Percentiles rank a stretch among this genome's conserved stretches.
phyloP scores from a whole-genome alignment of 2,888 invertebrate genomes.

The Melanostoma scalare region DNA sequence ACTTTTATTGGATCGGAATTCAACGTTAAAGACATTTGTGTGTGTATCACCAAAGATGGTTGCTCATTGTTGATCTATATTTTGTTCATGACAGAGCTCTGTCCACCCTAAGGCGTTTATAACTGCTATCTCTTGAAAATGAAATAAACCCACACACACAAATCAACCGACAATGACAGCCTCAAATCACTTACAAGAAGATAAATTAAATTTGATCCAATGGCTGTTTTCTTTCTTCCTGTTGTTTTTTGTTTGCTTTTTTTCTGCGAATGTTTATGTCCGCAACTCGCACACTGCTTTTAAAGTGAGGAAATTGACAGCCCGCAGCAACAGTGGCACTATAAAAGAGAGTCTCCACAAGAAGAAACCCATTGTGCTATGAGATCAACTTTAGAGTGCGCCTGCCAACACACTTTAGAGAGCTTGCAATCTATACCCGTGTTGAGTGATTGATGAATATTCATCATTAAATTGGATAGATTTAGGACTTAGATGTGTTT shows the following conservation, averaged over 20 bases:
- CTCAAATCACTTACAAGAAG: slow-evolving; percentile 16
- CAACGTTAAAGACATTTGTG: too few species aligned
- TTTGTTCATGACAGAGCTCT: too few species aligned
- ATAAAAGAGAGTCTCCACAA: neutral
- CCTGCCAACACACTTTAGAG: slow-evolving; percentile 33
- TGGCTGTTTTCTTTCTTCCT: slow-evolving; percentile 4
- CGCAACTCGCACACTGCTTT: neutral
- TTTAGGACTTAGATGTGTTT: slow-evolving; percentile 57
- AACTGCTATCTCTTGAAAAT: neutral
- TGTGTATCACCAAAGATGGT: too few species aligned
- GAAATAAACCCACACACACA: slow-evolving; percentile 9
- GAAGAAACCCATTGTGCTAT: slow-evolving; percentile 25
- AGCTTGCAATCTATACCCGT: slow-evolving; percentile 29
- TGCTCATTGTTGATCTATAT: too few species aligned
- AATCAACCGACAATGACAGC: slow-evolving; percentile 26
- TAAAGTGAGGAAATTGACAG: neutral
- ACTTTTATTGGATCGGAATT: too few species aligned
- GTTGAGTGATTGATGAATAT: slow-evolving; percentile 66
- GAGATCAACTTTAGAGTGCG: slow-evolving; percentile 20
- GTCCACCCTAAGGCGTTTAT: neutral
- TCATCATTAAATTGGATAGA: slow-evolving; percentile 50
- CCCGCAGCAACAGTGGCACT: neutral
- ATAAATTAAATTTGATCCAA: slow-evolving; percentile 47
- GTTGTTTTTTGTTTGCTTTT: neutral
- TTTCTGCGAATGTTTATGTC: slow-evolving; percentile 3